Evolutionary conservation across 2,797 vertebrate species (phyloP).

Genomic region (Alfaro cultratus): DNA sequence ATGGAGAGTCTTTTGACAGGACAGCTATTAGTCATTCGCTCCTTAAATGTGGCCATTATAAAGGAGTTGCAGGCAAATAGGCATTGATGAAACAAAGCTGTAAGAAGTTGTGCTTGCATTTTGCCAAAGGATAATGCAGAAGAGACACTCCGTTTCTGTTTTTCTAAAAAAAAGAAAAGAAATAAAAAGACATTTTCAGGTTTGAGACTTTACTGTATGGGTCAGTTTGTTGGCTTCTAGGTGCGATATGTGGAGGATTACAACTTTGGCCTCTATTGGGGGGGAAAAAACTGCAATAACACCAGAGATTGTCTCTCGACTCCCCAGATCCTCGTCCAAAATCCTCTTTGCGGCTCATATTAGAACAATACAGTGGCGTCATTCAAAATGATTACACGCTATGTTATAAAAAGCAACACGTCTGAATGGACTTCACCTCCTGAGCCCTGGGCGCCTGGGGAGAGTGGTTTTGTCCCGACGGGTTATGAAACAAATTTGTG

Average conservation of each 20-base stretch:
- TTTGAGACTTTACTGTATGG: constrained; percentile 40
- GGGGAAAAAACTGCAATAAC: constrained; percentile 20
- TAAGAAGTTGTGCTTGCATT: neutral
- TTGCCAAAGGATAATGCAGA: neutral
- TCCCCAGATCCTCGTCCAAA: constrained; percentile 40
- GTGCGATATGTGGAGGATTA: constrained; percentile 60
- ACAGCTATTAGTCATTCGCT: neutral
- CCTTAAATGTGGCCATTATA: neutral
- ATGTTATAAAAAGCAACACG: constrained; percentile 27
- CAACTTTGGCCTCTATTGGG: constrained; percentile 35
- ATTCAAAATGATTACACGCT: constrained; percentile 31
- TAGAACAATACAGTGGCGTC: constrained; percentile 33
- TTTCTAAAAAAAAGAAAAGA: constrained; percentile 4
- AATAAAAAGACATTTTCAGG: constrained; percentile 51
- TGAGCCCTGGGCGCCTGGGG: constrained; percentile 5
- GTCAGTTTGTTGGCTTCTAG: constrained; percentile 55
- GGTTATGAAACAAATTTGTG: constrained; percentile 62
- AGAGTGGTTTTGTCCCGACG: constrained; percentile 25
- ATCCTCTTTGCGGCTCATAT: constrained; percentile 34
- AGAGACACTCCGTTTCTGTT: constrained; percentile 2
- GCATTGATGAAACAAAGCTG: neutral
- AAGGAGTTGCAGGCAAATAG: neutral
- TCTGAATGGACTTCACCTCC: constrained; percentile 36
- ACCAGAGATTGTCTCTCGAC: constrained; percentile 43
- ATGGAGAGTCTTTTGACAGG: neutral